These are phyloP conservation scores for Anthoptus insignis DNA, from an alignment of 2,888 invertebrate genomes.

Conservation along the genomic window DNA sequence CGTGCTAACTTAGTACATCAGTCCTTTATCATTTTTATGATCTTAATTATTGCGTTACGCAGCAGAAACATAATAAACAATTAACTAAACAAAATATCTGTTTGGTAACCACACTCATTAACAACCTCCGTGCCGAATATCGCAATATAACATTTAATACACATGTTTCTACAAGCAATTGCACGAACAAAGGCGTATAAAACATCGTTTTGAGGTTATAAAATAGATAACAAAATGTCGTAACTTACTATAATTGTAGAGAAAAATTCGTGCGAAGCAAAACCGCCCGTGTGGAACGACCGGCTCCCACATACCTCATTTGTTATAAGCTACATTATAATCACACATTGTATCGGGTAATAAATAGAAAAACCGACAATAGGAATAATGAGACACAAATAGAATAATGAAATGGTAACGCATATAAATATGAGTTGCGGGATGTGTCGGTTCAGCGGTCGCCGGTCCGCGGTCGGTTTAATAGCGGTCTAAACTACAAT, in stretches of 20 bases:
- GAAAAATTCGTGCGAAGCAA: constrained; percentile 53
- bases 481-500: constrained; percentile 64
- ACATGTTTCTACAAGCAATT: constrained; percentile 8
- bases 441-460: constrained; percentile 66
- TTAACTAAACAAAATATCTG: constrained; percentile 18
- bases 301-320: constrained; percentile 77
- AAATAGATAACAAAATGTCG: constrained; percentile 34
- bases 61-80: background rate
- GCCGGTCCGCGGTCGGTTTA: constrained; percentile 68
- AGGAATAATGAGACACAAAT: constrained; percentile 83
- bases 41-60: too few relatives aligned
- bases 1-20: too few relatives aligned
- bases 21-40: too few relatives aligned
- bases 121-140: constrained; percentile 8
- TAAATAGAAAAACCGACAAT: constrained; percentile 86
- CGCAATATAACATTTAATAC: constrained; percentile 16
- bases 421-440: constrained; percentile 80
- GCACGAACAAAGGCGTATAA: constrained; percentile 4
- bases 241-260: constrained; percentile 49
- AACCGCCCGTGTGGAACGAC: constrained; percentile 72
- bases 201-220: constrained; percentile 16
- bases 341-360: constrained; percentile 82
- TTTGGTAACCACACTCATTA: constrained; percentile 14
- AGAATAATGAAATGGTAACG: constrained; percentile 84
- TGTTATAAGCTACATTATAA: constrained; percentile 82